phyloP scores from a whole-genome alignment of 2,113 vertebrate genomes.

The Bos indicus region DNA sequence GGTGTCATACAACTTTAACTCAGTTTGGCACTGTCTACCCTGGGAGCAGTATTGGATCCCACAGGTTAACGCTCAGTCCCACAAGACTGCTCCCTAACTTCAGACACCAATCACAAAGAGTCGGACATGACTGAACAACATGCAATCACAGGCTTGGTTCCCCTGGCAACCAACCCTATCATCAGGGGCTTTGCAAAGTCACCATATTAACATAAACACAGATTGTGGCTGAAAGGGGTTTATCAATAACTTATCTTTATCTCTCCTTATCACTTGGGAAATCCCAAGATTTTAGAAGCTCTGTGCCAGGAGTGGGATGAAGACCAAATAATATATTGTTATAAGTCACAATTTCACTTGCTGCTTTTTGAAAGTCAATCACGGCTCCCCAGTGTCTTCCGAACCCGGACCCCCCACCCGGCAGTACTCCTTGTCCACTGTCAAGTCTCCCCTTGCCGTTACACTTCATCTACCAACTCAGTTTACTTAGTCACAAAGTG shows the following conservation, averaged over 20 bases:
- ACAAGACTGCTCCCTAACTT: background rate
- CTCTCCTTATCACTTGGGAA: background rate
- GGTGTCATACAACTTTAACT: background rate
- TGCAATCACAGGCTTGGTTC: background rate
- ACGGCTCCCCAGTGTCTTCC: background rate
- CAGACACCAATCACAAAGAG: background rate
- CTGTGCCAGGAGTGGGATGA: background rate
- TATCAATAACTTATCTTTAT: background rate
- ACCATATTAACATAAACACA: background rate
- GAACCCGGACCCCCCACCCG: too few species aligned
- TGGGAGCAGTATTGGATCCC: background rate
- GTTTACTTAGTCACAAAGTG: background rate
- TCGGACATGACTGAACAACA: background rate
- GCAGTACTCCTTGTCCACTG: background rate
- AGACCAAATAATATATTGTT: background rate
- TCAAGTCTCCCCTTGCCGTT: background rate
- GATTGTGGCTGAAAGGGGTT: background rate
- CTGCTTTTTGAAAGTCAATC: background rate
- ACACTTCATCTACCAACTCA: background rate
- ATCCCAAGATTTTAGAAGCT: constrained; percentile 1
- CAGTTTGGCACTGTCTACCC: background rate
- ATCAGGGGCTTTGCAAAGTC: background rate
- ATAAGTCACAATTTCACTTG: background rate
- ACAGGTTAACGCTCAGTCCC: background rate
- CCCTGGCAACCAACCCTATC: background rate